A percentile compares a stretch with the other conserved stretches of the same genome.
phyloP scores from a whole-genome alignment of 2,888 invertebrate species.

The Micropterix aruncella region DNA sequence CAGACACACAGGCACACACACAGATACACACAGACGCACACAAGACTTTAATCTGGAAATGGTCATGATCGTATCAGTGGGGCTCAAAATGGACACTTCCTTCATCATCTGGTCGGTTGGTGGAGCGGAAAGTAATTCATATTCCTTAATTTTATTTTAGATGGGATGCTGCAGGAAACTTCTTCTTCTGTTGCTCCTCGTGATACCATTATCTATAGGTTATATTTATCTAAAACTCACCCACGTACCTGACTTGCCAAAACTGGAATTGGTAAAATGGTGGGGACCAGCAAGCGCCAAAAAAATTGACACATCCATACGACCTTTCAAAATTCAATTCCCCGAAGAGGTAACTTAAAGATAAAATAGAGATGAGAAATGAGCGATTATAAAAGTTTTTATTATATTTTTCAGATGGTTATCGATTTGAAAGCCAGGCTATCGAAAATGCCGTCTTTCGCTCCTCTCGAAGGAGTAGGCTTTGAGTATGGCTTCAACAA shows the following conservation, averaged over 20 bases:
- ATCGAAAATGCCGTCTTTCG: not conserved
- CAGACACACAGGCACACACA: too few relatives aligned
- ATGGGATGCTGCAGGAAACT: too few relatives aligned
- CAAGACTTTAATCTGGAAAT: too few relatives aligned
- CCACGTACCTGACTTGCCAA: not conserved
- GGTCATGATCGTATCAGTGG: too few relatives aligned
- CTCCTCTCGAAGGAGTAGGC: slow-evolving; percentile 24
- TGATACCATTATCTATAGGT: too few relatives aligned
- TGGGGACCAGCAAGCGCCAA: not conserved
- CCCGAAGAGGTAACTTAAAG: slow-evolving; percentile 37
- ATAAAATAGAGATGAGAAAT: not conserved
- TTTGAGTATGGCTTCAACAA: slow-evolving; percentile 48
- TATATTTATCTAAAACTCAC: too few relatives aligned
- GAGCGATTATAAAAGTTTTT: not conserved
- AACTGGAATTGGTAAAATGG: not conserved
- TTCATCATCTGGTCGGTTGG: too few relatives aligned
- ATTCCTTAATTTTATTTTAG: too few relatives aligned
- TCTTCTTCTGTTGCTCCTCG: too few relatives aligned
- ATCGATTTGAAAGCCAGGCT: not conserved
- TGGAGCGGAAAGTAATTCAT: too few relatives aligned
- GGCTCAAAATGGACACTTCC: too few relatives aligned
- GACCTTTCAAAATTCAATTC: slow-evolving; percentile 44
- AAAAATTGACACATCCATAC: slow-evolving; percentile 31
- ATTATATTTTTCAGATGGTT: not conserved
- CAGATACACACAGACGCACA: too few relatives aligned